Percentiles rank a stretch among this genome's conserved stretches.
Conservation (phyloP, 1,140 invertebrate genomes). For the Adelges cooleyi region DNA sequence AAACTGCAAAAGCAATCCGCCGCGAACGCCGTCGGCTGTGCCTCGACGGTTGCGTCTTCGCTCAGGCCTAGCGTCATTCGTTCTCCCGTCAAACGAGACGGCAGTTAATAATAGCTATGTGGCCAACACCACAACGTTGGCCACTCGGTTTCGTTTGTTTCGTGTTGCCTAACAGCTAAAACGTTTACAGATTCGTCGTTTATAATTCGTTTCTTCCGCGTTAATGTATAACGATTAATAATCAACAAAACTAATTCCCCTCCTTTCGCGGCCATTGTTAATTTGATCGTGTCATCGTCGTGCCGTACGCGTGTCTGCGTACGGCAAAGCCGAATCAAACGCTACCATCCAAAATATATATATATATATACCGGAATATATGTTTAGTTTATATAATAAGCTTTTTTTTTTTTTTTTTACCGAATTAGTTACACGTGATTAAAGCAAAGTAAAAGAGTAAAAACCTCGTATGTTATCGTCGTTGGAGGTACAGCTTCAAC, state of each 20-base stretch:
- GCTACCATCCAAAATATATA: background rate
- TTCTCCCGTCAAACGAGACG: constrained; percentile 11
- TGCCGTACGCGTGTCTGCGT: background rate
- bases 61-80: constrained; percentile 19
- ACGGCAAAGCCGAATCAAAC: background rate
- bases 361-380: constrained; percentile 8
- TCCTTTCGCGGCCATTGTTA: background rate
- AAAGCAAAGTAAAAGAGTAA: no score
- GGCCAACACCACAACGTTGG: constrained; percentile 27
- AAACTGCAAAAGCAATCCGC: background rate
- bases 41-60: constrained; percentile 28
- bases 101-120: constrained; percentile 30
- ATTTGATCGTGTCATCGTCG: background rate
- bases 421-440: background rate
- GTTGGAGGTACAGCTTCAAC: background rate
- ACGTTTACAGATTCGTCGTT: constrained; percentile 38
- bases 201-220: constrained; percentile 25
- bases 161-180: constrained; percentile 38
- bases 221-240: background rate
- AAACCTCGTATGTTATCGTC: no score
- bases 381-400: constrained; percentile 2
- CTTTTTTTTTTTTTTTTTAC: constrained; percentile 1
- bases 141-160: constrained; percentile 30
- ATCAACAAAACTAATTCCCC: background rate
- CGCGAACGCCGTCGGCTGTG: constrained; percentile 5